These are phyloP conservation scores for Strix aluco DNA, from an alignment of 2,113 vertebrate species.

Conservation along the genomic window DNA sequence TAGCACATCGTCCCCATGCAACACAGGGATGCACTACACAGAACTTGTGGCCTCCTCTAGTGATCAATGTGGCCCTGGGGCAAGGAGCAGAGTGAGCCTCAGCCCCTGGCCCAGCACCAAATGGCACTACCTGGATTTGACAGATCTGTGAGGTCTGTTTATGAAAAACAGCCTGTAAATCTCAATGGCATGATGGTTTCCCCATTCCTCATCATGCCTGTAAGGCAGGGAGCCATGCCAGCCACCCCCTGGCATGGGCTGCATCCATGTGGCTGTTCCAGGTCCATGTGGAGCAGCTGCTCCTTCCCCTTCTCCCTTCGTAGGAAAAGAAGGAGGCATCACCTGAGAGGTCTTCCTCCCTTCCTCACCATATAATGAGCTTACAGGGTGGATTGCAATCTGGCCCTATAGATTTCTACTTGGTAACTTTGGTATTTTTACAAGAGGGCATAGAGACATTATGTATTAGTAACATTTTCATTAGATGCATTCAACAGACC, in stretches of 20 bases:
- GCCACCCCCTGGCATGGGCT: not conserved
- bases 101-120: accelerated
- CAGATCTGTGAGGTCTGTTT: not conserved
- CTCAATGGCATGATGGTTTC: not conserved
- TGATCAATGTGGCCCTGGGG: accelerated
- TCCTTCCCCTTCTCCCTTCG: not conserved
- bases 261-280: accelerated
- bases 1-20: not conserved
- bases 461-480: not conserved
- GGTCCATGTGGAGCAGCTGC: accelerated
- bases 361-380: not conserved
- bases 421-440: not conserved
- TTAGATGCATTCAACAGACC: not conserved
- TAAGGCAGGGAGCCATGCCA: not conserved
- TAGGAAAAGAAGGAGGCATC: not conserved
- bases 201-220: accelerated
- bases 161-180: not conserved
- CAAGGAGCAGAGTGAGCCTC: not conserved
- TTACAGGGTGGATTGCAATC: not conserved
- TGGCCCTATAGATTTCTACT: not conserved
- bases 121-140: not conserved
- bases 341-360: not conserved
- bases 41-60: not conserved
- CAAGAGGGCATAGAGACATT: accelerated
- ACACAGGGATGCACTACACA: accelerated